Conservation (phyloP, 2,113 vertebrate species). For the Saimiri boliviensis region DNA sequence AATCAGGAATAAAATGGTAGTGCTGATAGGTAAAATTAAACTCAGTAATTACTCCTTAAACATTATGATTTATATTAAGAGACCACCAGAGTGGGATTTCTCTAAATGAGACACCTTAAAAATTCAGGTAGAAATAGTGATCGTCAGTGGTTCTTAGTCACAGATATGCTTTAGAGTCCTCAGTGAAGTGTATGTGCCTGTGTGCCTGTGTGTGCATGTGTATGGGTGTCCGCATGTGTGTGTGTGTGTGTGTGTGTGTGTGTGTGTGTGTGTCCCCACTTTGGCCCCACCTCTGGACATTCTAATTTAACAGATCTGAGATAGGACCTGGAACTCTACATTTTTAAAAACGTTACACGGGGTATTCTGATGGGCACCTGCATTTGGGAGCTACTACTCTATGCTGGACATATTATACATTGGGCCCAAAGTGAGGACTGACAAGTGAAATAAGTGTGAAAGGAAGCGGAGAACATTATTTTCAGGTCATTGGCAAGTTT, state of each 20-base stretch:
- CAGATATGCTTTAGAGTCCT: not conserved
- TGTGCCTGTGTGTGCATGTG: not conserved
- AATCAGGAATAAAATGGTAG: constrained; percentile 45
- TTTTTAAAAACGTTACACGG: not conserved
- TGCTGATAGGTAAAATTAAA: constrained; percentile 51
- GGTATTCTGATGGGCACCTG: not conserved
- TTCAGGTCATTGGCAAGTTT: not conserved
- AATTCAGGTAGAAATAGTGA: not conserved
- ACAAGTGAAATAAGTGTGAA: not conserved
- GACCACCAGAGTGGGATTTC: not conserved
- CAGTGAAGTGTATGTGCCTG: not conserved
- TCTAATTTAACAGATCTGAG: not conserved
- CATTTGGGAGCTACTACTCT: not conserved
- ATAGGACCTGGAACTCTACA: not conserved
- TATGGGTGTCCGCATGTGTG: not conserved
- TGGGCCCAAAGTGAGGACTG: not conserved
- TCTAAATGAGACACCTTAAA: constrained; percentile 2
- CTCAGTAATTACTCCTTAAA: constrained; percentile 9
- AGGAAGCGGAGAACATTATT: not conserved
- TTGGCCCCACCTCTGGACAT: not conserved
- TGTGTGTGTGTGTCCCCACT: no score
- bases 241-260: not conserved
- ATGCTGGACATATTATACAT: not conserved
- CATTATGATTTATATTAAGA: constrained; percentile 26
- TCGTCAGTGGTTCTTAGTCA: not conserved